phyloP scores from a whole-genome alignment of 2,113 vertebrate genomes.

The Symphodus melops region DNA sequence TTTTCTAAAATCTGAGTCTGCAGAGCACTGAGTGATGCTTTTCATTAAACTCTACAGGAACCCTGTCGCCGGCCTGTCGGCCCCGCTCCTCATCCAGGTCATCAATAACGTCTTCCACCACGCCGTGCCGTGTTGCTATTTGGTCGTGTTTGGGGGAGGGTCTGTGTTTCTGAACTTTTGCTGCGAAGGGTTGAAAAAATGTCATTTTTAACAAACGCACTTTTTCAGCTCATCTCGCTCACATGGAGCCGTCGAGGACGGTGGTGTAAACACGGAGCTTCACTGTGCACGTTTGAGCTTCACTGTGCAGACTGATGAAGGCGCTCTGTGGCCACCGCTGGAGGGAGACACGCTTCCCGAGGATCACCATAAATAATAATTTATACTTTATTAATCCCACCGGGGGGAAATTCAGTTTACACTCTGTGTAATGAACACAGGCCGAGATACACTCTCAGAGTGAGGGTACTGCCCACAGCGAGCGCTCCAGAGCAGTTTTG shows the following conservation, averaged over 20 bases:
- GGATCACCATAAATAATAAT: neutral
- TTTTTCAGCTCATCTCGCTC: conserved; percentile 26
- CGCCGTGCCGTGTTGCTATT: conserved; percentile 26
- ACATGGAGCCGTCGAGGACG: neutral
- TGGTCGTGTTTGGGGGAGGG: conserved; percentile 31
- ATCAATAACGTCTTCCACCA: conserved; percentile 52
- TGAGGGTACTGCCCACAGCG: too few relatives aligned
- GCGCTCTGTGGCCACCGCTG: neutral
- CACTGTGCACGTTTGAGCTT: neutral
- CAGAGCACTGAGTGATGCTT: conserved; percentile 66
- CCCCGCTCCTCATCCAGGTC: conserved; percentile 48
- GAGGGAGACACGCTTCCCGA: neutral
- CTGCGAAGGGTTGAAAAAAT: conserved; percentile 5
- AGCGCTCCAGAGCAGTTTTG: too few relatives aligned
- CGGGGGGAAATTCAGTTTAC: too few relatives aligned
- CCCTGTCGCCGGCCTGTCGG: conserved; percentile 69
- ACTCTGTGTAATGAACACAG: too few relatives aligned
- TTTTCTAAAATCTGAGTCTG: conserved; percentile 41
- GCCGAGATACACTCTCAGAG: too few relatives aligned
- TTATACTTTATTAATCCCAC: too few relatives aligned
- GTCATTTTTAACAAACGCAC: neutral
- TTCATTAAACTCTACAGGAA: conserved; percentile 72
- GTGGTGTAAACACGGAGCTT: neutral
- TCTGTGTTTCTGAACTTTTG: conserved; percentile 5
- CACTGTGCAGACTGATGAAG: neutral